Conservation (phyloP, 1,140 invertebrate genomes). For the Eumaeus atala region DNA sequence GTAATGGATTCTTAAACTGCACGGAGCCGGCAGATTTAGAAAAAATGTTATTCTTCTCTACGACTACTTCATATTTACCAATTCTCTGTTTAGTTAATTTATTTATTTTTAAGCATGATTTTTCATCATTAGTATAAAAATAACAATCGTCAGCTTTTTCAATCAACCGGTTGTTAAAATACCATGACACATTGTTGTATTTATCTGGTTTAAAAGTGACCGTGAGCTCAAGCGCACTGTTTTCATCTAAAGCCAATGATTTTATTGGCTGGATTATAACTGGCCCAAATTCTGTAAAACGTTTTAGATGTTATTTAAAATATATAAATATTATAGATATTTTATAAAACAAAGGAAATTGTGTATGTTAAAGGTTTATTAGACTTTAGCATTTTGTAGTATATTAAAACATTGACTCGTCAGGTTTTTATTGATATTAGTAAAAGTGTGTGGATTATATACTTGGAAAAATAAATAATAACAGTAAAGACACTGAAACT, state of each 20-base stretch:
- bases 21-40: slow-evolving; percentile 86
- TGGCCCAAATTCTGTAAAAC: slow-evolving; percentile 63
- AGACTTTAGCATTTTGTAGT: too few species aligned
- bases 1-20: slow-evolving; percentile 76
- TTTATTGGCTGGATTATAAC: slow-evolving; percentile 54
- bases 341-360: too few species aligned
- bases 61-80: slow-evolving; percentile 89
- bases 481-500: too few species aligned
- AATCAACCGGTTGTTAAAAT: slow-evolving; percentile 89
- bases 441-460: too few species aligned
- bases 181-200: slow-evolving; percentile 88
- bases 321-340: too few species aligned
- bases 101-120: slow-evolving; percentile 80
- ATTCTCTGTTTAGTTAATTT: slow-evolving; percentile 83
- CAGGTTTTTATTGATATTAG: too few species aligned
- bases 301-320: slow-evolving; percentile 12
- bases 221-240: slow-evolving; percentile 54
- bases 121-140: slow-evolving; percentile 79
- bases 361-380: too few species aligned
- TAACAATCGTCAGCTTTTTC: slow-evolving; percentile 78
- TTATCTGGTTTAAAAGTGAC: slow-evolving; percentile 83
- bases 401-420: too few species aligned
- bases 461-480: too few species aligned
- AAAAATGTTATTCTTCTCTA: slow-evolving; percentile 84
- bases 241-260: slow-evolving; percentile 50